phyloP scores from a whole-genome alignment of 2,113 vertebrate genomes.

The Menura novaehollandiae region DNA sequence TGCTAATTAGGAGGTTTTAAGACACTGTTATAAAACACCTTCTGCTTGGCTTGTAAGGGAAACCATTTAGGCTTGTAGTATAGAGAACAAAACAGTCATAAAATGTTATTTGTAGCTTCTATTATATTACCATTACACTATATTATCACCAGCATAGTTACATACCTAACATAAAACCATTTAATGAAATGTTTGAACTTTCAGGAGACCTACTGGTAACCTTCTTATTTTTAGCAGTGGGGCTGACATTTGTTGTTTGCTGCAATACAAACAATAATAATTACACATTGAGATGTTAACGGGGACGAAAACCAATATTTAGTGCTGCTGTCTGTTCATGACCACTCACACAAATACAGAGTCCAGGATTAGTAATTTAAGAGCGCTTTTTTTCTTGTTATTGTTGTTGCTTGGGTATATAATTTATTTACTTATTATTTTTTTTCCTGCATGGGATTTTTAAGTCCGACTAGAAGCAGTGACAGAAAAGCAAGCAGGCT shows the following conservation, averaged over 20 bases:
- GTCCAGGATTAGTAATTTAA: neutral
- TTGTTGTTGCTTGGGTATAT: neutral
- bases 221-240: neutral
- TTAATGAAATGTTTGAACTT: constrained; percentile 61
- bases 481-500: neutral
- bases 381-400: neutral
- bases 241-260: constrained; percentile 25
- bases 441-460: neutral
- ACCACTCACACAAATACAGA: neutral
- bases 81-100: constrained; percentile 32
- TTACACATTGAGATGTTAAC: constrained; percentile 32
- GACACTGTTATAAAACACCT: constrained; percentile 19
- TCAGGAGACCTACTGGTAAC: constrained; percentile 10
- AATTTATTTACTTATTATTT: neutral
- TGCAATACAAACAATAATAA: constrained; percentile 47
- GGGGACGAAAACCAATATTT: neutral
- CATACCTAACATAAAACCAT: constrained; percentile 37
- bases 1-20: constrained; percentile 66
- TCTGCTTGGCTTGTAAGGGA: constrained; percentile 35
- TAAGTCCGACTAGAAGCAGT: neutral
- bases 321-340: neutral
- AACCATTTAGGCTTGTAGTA: constrained; percentile 12
- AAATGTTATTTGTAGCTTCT: constrained; percentile 53
- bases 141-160: constrained; percentile 42
- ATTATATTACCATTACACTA: constrained; percentile 61